Base-by-base conservation (phyloP, 2,797 vertebrate genomes). In the Mormyrops attenuatus region DNA sequence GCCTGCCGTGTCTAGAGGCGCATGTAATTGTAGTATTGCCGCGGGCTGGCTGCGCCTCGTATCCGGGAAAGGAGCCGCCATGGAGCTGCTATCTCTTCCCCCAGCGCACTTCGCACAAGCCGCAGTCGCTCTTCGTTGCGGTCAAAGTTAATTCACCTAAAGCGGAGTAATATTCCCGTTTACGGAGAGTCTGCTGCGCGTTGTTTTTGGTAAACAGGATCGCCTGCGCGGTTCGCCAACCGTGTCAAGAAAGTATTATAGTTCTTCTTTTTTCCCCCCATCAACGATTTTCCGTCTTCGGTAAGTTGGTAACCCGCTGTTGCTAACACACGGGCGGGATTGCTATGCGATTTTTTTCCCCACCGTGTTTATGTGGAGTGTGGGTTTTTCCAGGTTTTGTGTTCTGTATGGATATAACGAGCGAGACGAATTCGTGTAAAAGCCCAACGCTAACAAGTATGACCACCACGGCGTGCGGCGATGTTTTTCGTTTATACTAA, bases 151-250 rank as follows among this genome's bases (percentile, higher is more conserved):
- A 94, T 95, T 84, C 94, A 92, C 57, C 85, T 47, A 34, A 90
- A 93, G 95, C 95, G 96, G 96, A 95, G 95, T 94, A 94, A 95
- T 95, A 95, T 95, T 95, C 95, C 95, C 96, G 94, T 96, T 96
- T 95, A 95, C 94, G 49, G 22, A 30, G 49, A 52, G 53, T 94
- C 94, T 95, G 95, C 94, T 90, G 91, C 92, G 93, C 85, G 93
- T 93, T 92, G 91, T n/a, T 90, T 93, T 93, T 90, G 85, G 90
- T 91, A 91, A 92, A 92, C 91, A 89, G 92, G 91, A 26, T 92
- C 91, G 91, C 91, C 20, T 66, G 55, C 38, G 55, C 30, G 44
- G 15, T 50, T 89, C n/a, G 41, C n/a, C 52, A 15, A 13, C 26
- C 15, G 85, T 84, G 17, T 88, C 87, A 50, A 85, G 55, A 84